Evolutionary conservation across 2,113 vertebrate species (phyloP).

Genomic region (Mobula birostris): DNA sequence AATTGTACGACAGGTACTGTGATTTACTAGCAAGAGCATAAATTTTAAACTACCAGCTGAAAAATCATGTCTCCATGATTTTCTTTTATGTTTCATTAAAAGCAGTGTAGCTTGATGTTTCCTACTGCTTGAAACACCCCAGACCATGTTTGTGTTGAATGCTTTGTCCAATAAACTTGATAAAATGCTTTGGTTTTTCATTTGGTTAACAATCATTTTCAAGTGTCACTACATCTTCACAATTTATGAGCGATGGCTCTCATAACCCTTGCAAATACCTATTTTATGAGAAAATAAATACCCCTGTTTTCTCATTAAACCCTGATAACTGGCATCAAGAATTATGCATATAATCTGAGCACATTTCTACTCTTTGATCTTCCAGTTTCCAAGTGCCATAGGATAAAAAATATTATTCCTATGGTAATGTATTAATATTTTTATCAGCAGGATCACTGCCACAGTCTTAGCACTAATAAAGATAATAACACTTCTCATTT

Average conservation of each 20-base stretch:
- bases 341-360: not conserved
- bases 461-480: not conserved
- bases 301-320: not conserved
- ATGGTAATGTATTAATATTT: slow-evolving; percentile 43
- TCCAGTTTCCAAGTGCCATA: slow-evolving; percentile 32
- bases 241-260: no score
- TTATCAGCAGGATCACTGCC: slow-evolving; percentile 1
- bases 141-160: not conserved
- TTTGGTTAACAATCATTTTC: not conserved
- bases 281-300: slow-evolving; percentile 36
- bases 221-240: not conserved
- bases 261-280: slow-evolving; percentile 1
- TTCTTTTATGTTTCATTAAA: not conserved
- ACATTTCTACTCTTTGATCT: not conserved
- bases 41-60: not conserved
- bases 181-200: not conserved
- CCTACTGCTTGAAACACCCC: no score
- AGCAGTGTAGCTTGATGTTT: not conserved
- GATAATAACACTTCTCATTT: not conserved
- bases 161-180: not conserved
- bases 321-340: not conserved
- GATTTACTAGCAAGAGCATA: not conserved
- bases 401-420: slow-evolving; percentile 39
- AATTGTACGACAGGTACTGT: not conserved
- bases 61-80: not conserved